phyloP scores from a whole-genome alignment of 2,797 vertebrate genomes.

The Rhinogobio ventralis region DNA sequence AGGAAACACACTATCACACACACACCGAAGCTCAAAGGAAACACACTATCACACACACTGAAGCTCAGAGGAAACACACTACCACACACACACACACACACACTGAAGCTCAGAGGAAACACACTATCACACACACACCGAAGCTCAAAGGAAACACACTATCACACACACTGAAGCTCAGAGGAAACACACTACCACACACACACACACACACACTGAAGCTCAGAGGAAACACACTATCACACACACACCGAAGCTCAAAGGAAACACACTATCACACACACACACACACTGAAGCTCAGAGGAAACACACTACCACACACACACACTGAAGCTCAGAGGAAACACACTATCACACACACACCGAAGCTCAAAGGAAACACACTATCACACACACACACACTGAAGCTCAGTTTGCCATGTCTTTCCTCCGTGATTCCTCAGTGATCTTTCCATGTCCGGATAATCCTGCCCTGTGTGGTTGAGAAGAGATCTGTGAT shows the following conservation, averaged over 20 bases:
- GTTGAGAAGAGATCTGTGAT: background rate
- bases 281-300: background rate
- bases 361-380: background rate
- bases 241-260: too few species aligned
- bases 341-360: background rate
- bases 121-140: background rate
- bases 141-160: too few species aligned
- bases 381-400: background rate
- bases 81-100: background rate
- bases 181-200: background rate
- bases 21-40: background rate
- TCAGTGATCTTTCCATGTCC: background rate
- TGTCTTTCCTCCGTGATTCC: background rate
- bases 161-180: background rate
- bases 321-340: too few species aligned
- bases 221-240: background rate
- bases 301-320: background rate
- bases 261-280: too few species aligned
- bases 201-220: background rate
- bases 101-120: background rate
- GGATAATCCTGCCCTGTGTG: background rate
- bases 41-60: background rate
- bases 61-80: background rate
- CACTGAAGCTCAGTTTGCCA: background rate
- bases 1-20: background rate